Evolutionary conservation across 64 coral and sea anemone genomes (phyloP), one percentile per base, ranked within the genome.

Genomic region (Montipora efflorescens): DNA sequence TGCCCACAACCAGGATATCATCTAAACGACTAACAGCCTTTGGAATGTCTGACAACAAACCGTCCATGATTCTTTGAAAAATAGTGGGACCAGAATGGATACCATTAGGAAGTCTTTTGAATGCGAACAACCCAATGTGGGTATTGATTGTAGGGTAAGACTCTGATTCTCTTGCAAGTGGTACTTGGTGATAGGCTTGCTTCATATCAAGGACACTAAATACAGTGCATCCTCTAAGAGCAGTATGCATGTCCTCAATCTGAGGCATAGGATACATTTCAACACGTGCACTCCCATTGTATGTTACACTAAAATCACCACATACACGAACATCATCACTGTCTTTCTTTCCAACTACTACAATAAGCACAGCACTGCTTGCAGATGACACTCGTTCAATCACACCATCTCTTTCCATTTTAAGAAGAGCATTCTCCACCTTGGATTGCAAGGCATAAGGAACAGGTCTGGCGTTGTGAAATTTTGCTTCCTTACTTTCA

Each of bases 341-440:
- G 10, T 57, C 53, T 57, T 57, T 57, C 53, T 57, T 57, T 6
- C 53, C 53, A 57, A 57, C 53, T 6, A 57, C 53, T 57, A 57
- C 53, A 67, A 87, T 93, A 9, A 73, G 91, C 12, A 82, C 91
- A 8, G 82, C 85, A 81, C 93, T 89, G 58, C n/a, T 55, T 5
- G 83, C 93, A 83, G 93, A 94, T 59, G 78, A 75, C 78, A 94
- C 93, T 90, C 59, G 83, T 67, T 92, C 45, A 83, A 90, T 90
- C 7, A 89, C 93, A 48, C 93, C 93, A 76, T 85, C 93, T 66
- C 77, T 90, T 95, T 95, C 93, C 87, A 86, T 90, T 59, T 95
- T 95, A 13, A 73, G 46, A 20, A 95, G 62, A 20, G 87, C 15
- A n/a, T 90, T 57, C 51, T 90, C 61, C 16, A 52, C 68, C 5